Evolutionary conservation across 2,797 vertebrate species (phyloP).

Genomic region (Anguilla anguilla): DNA sequence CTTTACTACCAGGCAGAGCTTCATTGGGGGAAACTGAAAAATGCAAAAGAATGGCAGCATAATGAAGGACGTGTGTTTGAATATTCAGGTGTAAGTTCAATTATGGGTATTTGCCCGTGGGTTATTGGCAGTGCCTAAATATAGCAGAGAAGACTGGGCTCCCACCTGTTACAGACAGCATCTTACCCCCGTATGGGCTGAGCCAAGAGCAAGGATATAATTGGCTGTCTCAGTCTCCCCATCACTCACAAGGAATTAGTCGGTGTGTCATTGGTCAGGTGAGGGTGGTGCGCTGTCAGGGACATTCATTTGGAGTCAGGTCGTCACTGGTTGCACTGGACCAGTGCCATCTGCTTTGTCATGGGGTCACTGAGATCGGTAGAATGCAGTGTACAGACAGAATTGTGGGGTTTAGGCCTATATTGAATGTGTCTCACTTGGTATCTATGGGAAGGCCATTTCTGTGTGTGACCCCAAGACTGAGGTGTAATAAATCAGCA

Average conservation of each 20-base stretch:
- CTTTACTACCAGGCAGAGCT: background rate
- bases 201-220: background rate
- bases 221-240: slow-evolving; percentile 8
- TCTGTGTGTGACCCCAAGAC: background rate
- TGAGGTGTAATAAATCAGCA: background rate
- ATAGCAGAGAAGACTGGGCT: background rate
- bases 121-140: background rate
- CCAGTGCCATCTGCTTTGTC: background rate
- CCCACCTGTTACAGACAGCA: background rate
- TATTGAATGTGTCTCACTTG: background rate
- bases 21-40: background rate
- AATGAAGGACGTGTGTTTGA: background rate
- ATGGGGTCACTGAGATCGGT: background rate
- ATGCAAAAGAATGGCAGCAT: background rate
- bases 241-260: background rate
- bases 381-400: background rate
- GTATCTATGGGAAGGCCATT: background rate
- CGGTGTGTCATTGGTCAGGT: slow-evolving; percentile 1
- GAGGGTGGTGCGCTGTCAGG: background rate
- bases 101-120: background rate
- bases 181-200: background rate
- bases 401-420: background rate
- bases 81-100: background rate
- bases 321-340: background rate
- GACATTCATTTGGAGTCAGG: background rate